These are phyloP conservation scores for Cabera pusaria DNA, from an alignment of 2,888 invertebrate genomes.

Conservation along the genomic window DNA sequence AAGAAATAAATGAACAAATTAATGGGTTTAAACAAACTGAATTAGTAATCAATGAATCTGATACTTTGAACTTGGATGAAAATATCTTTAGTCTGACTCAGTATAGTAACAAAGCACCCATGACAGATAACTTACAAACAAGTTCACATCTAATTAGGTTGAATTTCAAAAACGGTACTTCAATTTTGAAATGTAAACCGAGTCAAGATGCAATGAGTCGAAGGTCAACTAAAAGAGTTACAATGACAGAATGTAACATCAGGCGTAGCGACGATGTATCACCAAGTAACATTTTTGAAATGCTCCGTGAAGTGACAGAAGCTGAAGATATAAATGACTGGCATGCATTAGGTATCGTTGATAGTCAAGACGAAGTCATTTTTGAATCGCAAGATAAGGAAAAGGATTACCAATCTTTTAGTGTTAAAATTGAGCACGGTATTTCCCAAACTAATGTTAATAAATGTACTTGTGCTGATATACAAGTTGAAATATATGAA, in stretches of 20 bases:
- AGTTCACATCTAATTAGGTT: not conserved
- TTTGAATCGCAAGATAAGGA: conserved; percentile 35
- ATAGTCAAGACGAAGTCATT: conserved; percentile 53
- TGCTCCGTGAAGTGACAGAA: conserved; percentile 60
- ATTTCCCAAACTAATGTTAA: conserved; percentile 60
- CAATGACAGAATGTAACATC: conserved; percentile 48
- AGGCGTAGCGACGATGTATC: conserved; percentile 32
- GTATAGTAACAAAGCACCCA: too few species aligned
- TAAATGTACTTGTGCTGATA: conserved; percentile 65
- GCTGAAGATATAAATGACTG: conserved; percentile 57
- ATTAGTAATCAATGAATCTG: conserved; percentile 6
- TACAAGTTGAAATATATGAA: conserved; percentile 62
- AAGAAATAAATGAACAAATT: conserved; percentile 5
- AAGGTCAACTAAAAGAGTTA: conserved; percentile 59
- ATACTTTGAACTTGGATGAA: conserved; percentile 1
- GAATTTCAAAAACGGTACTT: conserved; percentile 38
- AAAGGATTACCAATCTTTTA: conserved; percentile 40
- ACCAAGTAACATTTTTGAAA: conserved; percentile 49
- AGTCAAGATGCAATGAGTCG: conserved; percentile 25
- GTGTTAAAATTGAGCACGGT: conserved; percentile 57
- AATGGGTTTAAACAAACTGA: too few species aligned
- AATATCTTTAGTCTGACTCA: too few species aligned
- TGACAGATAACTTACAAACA: too few species aligned
- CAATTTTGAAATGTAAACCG: conserved; percentile 53
- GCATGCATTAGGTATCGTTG: conserved; percentile 58